These are phyloP conservation scores for Eurypyga helias DNA, from an alignment of 2,113 vertebrate genomes.

Conservation along the genomic window DNA sequence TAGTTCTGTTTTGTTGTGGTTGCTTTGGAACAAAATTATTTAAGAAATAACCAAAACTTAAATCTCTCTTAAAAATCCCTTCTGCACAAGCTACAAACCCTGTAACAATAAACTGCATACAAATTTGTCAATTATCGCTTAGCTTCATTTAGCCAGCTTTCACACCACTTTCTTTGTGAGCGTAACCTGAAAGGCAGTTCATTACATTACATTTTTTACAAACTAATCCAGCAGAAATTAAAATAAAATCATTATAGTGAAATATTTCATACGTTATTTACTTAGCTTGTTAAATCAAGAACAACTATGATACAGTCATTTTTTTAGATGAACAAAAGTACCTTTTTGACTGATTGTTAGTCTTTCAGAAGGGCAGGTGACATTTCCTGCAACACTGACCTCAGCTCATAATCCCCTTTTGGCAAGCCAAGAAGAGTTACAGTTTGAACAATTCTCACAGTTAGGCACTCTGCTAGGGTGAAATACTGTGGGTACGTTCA, in stretches of 20 bases:
- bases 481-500: not conserved
- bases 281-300: not conserved
- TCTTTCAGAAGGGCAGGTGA: slow-evolving; percentile 57
- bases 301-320: not conserved
- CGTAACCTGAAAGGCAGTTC: not conserved
- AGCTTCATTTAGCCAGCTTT: not conserved
- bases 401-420: slow-evolving; percentile 38
- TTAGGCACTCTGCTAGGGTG: slow-evolving; percentile 4
- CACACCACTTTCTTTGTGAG: not conserved
- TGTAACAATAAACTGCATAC: not conserved
- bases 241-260: not conserved
- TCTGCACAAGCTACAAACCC: not conserved
- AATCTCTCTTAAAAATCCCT: not conserved
- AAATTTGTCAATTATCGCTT: not conserved
- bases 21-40: not conserved
- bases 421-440: slow-evolving; percentile 49
- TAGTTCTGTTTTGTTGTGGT: not conserved
- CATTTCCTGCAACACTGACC: slow-evolving; percentile 60
- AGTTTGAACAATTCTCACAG: slow-evolving; percentile 41
- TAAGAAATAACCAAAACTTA: not conserved
- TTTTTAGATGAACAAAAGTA: not conserved
- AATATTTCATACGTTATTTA: not conserved
- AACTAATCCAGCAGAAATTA: not conserved
- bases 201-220: not conserved
- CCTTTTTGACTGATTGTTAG: slow-evolving; percentile 48